phyloP scores from a whole-genome alignment of 2,888 invertebrate genomes.

The Cerceris ruficornis region DNA sequence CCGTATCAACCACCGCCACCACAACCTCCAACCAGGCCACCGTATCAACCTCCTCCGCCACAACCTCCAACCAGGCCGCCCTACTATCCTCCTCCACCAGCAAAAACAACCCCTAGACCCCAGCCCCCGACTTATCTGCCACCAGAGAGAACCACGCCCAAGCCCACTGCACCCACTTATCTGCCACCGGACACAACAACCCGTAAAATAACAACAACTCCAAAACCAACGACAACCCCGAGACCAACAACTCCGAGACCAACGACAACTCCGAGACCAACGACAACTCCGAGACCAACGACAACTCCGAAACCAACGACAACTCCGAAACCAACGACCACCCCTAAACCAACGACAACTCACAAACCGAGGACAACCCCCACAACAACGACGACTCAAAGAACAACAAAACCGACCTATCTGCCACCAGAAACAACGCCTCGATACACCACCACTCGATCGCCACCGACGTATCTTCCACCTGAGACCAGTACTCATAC shows the following conservation, averaged over 20 bases:
- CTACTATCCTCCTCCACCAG: too few relatives aligned
- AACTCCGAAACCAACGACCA: slow-evolving; percentile 12
- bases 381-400: slow-evolving; percentile 1
- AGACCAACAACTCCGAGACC: background rate
- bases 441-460: slow-evolving; percentile 16
- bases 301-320: background rate
- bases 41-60: too few relatives aligned
- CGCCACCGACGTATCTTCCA: slow-evolving; percentile 23
- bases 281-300: slow-evolving; percentile 1
- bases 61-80: too few relatives aligned
- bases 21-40: too few relatives aligned
- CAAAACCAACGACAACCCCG: background rate
- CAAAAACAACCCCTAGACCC: too few relatives aligned
- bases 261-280: background rate
- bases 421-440: slow-evolving; percentile 19
- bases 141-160: slow-evolving; percentile 2
- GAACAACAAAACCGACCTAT: slow-evolving; percentile 16
- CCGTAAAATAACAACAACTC: background rate
- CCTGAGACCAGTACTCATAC: slow-evolving; percentile 20
- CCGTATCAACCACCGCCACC: too few relatives aligned
- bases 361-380: slow-evolving; percentile 9
- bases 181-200: slow-evolving; percentile 1
- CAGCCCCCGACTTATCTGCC: background rate
- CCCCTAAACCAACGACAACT: background rate
- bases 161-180: background rate